Evolutionary conservation across 1,140 invertebrate genomes (phyloP).

Genomic region (Ruditapes philippinarum): DNA sequence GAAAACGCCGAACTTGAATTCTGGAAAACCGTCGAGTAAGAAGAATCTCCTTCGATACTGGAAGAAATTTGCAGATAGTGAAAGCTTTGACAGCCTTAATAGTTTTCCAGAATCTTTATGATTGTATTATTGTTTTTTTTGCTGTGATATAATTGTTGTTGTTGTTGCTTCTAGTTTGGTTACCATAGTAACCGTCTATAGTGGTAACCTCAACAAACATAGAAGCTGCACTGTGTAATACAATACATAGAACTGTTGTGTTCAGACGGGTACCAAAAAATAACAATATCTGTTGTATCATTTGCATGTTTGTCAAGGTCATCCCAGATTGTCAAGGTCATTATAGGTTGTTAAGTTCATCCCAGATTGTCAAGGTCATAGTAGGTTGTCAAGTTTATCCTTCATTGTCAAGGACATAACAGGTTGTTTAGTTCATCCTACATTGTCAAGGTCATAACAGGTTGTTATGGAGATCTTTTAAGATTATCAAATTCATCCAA

Average conservation of each 20-base stretch:
- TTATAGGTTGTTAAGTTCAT: too few relatives aligned
- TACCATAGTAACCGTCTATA: constrained; percentile 16
- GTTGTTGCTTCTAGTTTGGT: constrained; percentile 17
- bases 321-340: too few relatives aligned
- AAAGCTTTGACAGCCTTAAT: constrained; percentile 74
- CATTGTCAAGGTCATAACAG: too few relatives aligned
- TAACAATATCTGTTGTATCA: not conserved
- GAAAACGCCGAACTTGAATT: constrained; percentile 84
- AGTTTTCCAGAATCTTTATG: constrained; percentile 54
- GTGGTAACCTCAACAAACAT: not conserved
- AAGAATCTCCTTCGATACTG: constrained; percentile 80
- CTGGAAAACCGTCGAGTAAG: constrained; percentile 85
- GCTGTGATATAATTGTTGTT: constrained; percentile 24
- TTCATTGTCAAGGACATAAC: too few relatives aligned
- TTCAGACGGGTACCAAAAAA: not conserved
- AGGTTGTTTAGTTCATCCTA: too few relatives aligned
- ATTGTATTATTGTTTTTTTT: constrained; percentile 45
- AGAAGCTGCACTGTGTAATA: constrained; percentile 23
- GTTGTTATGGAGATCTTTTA: too few relatives aligned
- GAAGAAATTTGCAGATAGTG: constrained; percentile 77
- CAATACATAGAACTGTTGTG: not conserved
- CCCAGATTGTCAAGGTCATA: too few relatives aligned
- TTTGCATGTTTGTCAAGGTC: constrained; percentile 13
- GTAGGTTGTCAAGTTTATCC: too few relatives aligned
- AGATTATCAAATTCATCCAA: too few relatives aligned